A percentile compares a stretch with the other conserved stretches of the same genome.
phyloP scores from a whole-genome alignment of 1,140 invertebrate species.

The Diorhabda sublineata region DNA sequence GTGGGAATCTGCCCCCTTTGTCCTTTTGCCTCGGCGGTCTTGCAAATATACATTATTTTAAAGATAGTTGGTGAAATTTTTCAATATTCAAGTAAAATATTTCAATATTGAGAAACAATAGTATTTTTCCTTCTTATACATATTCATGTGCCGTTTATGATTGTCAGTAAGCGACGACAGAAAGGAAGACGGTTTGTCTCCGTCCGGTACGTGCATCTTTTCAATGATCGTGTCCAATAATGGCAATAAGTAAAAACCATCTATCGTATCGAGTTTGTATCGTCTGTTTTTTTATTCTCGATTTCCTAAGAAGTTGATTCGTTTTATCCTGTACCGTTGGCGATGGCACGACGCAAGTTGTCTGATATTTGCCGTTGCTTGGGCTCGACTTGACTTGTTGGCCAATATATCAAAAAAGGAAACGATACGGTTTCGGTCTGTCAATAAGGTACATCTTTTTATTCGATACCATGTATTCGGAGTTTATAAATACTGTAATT shows the following conservation, averaged over 20 bases:
- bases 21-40: too few species aligned
- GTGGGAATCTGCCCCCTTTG: too few species aligned
- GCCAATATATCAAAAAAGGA: conserved; percentile 1
- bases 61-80: too few species aligned
- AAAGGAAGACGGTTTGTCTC: conserved; percentile 11
- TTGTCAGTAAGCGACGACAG: background rate
- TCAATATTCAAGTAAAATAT: too few species aligned
- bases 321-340: background rate
- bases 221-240: conserved; percentile 5
- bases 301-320: background rate
- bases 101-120: background rate
- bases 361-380: background rate
- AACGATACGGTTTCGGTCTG: background rate
- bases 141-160: background rate
- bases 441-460: too few species aligned
- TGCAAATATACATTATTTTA: too few species aligned
- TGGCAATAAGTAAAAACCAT: background rate
- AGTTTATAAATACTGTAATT: too few species aligned
- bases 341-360: background rate
- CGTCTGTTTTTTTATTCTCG: background rate
- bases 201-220: conserved; percentile 10
- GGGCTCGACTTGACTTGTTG: background rate
- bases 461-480: too few species aligned
- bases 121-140: background rate
- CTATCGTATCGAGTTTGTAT: background rate